Evolutionary conservation across 2,888 invertebrate genomes (phyloP).

Genomic region (Scaptomyza reducta): DNA sequence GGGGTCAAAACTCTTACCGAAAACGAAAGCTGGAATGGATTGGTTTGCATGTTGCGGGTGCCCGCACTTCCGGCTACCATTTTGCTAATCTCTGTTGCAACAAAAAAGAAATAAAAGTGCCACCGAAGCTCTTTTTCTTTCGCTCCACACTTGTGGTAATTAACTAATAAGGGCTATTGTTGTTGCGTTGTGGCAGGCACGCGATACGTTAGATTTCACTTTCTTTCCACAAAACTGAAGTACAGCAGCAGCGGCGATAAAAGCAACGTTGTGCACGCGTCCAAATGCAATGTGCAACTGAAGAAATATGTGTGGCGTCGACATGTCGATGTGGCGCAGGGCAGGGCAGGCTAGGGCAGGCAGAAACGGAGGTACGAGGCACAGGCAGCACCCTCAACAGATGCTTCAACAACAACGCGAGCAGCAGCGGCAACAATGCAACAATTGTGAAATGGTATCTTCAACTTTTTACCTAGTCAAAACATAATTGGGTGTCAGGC

Average conservation of each 20-base stretch:
- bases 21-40: constrained; percentile 74
- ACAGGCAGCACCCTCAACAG: constrained; percentile 48
- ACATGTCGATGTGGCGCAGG: constrained; percentile 26
- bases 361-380: constrained; percentile 14
- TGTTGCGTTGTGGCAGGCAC: constrained; percentile 42
- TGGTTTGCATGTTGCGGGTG: constrained; percentile 54
- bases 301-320: constrained; percentile 24
- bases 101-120: constrained; percentile 17
- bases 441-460: constrained; percentile 41
- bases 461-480: constrained; percentile 62
- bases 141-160: constrained; percentile 24
- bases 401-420: constrained; percentile 30
- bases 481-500: constrained; percentile 58
- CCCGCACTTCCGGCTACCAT: constrained; percentile 76
- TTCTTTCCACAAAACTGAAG: constrained; percentile 34
- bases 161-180: constrained; percentile 62
- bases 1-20: constrained; percentile 65
- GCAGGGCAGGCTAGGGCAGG: constrained; percentile 19
- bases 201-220: constrained; percentile 71
- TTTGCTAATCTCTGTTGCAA: constrained; percentile 10
- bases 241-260: not conserved
- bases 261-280: constrained; percentile 53
- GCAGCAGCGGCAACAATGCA: constrained; percentile 44
- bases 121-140: constrained; percentile 9
- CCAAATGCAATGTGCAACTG: constrained; percentile 75